These are phyloP conservation scores for Sardina pilchardus DNA, from an alignment of 2,113 vertebrate species.

Conservation along the genomic window DNA sequence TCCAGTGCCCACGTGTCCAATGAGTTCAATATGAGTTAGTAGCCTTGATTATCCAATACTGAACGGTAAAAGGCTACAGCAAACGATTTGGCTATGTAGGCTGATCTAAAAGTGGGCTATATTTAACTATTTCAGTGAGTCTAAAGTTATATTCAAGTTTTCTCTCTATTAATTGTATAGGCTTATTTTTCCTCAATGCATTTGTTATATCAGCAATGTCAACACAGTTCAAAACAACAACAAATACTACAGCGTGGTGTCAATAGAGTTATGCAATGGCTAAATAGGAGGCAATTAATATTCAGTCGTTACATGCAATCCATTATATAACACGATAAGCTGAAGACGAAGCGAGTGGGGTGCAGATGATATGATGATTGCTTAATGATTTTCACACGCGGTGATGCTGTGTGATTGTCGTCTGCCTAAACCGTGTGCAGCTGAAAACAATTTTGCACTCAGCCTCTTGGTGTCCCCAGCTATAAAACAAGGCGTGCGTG, in stretches of 20 bases:
- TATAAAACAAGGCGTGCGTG: conserved; percentile 59
- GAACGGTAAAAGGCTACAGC: no score
- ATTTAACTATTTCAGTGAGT: no score
- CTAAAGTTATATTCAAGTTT: background rate
- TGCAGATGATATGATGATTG: conserved; percentile 29
- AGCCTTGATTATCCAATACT: no score
- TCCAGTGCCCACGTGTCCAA: no score
- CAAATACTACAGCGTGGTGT: background rate
- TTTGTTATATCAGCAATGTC: background rate
- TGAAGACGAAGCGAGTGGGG: background rate
- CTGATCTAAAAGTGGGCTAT: no score
- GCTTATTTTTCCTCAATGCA: background rate
- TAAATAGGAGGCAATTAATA: background rate
- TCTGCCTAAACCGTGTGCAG: conserved; percentile 41
- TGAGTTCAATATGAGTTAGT: no score
- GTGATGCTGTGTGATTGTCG: conserved; percentile 16
- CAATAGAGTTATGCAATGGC: background rate
- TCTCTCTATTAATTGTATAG: background rate
- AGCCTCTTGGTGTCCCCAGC: conserved; percentile 27
- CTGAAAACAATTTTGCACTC: conserved; percentile 63
- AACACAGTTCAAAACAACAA: conserved; percentile 12
- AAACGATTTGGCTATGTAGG: no score
- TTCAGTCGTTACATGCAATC: background rate
- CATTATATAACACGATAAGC: background rate
- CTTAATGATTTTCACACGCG: conserved; percentile 40